A percentile compares a stretch with the other conserved stretches of the same genome.
Conservation (phyloP, 1,140 invertebrate species). For the Drosophila miranda region DNA sequence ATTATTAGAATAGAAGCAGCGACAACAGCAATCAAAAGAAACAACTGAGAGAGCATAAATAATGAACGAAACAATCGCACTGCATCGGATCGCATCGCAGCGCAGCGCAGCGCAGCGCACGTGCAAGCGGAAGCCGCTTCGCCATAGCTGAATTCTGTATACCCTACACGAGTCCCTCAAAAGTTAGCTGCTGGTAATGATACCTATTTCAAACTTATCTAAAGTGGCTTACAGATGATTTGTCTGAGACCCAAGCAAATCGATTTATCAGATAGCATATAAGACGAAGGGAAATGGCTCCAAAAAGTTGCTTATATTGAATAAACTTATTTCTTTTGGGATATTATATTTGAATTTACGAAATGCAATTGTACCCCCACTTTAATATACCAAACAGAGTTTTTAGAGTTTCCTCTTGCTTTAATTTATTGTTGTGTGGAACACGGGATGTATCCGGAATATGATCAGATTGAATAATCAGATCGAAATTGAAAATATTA, state of each 20-base stretch:
- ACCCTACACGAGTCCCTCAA: not conserved
- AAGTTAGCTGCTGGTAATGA: too few species aligned
- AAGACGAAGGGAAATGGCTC: too few species aligned
- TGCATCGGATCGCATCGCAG: slow-evolving; percentile 26
- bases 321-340: too few species aligned
- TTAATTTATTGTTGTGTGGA: not conserved
- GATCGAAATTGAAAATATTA: not conserved
- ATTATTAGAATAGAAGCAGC: slow-evolving; percentile 12
- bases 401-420: not conserved
- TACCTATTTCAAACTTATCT: not conserved
- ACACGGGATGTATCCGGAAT: slow-evolving; percentile 6
- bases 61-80: slow-evolving; percentile 33
- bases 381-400: too few species aligned
- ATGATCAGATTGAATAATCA: slow-evolving; percentile 5
- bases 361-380: not conserved
- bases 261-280: too few species aligned
- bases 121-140: slow-evolving; percentile 2
- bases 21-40: slow-evolving; percentile 37
- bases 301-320: too few species aligned
- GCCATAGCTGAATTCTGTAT: slow-evolving; percentile 6
- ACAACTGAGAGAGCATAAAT: slow-evolving; percentile 44
- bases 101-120: slow-evolving; percentile 24
- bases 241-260: too few species aligned
- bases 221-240: too few species aligned
- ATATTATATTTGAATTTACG: too few species aligned